Base-by-base conservation (phyloP, 1,140 invertebrate genomes). In the Papilio dardanus region DNA sequence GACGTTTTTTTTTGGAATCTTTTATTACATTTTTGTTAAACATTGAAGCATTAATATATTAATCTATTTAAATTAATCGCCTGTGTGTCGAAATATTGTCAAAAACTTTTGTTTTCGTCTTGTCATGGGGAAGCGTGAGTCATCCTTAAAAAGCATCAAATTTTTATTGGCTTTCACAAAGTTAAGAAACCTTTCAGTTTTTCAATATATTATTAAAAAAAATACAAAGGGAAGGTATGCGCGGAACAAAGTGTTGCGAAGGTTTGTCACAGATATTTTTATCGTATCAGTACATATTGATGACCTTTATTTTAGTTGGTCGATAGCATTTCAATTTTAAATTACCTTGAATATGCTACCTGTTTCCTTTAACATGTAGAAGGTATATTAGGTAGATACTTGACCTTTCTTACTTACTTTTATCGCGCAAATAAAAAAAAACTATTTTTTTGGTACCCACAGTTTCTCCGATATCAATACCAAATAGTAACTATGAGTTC, bases 301-400 rank as follows among this genome's bases (percentile, higher is more conserved):
- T 62, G 54, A 30, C 54, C 54, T 62, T 12, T 62, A 62, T 62
- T 62, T 62, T 28, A 62, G 24, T 62, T 62, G 54, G 54, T 62
- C 54, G 14, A 62, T 62, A 62, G 54, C 24, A 62, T 62, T 62
- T n/a, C 12, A 28, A 58, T 3, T 14, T 24, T 58, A 28, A 58
- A 58, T 5, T 28, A 62, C 54, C 54, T 62, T 62, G 21, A 62
- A 24, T 62, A n/a, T 24, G 10, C 4, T 16, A 28, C 24, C 21
- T 28, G 54, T 62, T 62, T 62, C 54, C 54, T 62, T 30, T 28
- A 5, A 28, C 3, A 6, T 46, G 6, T 19, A 19, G 35, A 10
- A 37, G 42, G 42, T 46, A 19, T 6, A n/a, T 46, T 37, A 14
- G 35, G n/a, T n/a, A n/a, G n/a, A 12, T 12, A 14, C 35, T 12